Conservation (phyloP, 2,888 invertebrate genomes). For the Allolobophora icterica region DNA sequence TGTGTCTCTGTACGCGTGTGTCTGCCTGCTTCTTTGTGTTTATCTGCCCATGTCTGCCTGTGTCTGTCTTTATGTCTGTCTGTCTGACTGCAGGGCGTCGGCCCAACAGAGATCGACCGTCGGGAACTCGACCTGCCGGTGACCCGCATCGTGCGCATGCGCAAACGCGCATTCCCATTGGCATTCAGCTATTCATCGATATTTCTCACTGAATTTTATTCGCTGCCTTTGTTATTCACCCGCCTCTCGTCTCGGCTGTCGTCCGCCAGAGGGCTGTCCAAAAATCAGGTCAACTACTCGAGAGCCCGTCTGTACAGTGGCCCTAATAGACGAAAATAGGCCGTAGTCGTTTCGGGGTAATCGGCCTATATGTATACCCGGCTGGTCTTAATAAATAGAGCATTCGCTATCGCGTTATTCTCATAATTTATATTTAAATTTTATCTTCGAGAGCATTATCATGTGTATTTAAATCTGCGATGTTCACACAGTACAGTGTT, state of each 20-base stretch:
- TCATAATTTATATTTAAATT: neutral
- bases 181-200: neutral
- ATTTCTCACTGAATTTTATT: neutral
- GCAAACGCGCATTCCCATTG: neutral
- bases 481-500: neutral
- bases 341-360: neutral
- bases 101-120: neutral
- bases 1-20: no score
- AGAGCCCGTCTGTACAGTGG: neutral
- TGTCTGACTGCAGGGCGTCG: neutral
- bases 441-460: neutral
- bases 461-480: neutral
- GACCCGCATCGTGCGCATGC: neutral
- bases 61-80: no score
- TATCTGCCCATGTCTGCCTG: no score
- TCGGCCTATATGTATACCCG: neutral
- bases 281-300: neutral
- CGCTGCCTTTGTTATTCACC: neutral
- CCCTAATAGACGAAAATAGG: no score
- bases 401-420: neutral
- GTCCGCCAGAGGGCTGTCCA: neutral
- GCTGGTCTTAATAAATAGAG: neutral
- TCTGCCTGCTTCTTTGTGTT: no score
- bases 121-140: neutral
- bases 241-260: neutral